Conservation (phyloP, 2,888 invertebrate genomes). For the Diarsia mendica region DNA sequence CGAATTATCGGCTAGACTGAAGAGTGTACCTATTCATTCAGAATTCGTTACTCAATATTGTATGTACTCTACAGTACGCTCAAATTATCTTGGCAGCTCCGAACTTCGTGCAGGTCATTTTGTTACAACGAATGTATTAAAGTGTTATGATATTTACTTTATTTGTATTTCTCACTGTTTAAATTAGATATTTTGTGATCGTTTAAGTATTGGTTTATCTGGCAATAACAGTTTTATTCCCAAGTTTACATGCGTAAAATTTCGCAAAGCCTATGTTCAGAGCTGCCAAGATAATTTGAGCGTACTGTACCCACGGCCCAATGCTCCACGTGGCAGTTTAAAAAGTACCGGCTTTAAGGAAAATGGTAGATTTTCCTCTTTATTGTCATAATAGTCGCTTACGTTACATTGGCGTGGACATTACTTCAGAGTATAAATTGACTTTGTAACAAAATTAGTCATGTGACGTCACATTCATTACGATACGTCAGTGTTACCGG, state of each 20-base stretch:
- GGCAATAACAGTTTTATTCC: no score
- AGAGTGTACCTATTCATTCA: background rate
- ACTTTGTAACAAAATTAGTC: conserved; percentile 22
- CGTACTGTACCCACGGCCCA: conserved; percentile 9
- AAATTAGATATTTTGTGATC: no score
- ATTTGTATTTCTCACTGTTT: no score
- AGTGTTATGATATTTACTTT: no score
- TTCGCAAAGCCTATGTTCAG: no score
- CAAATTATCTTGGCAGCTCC: no score
- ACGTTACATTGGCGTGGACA: conserved; percentile 11
- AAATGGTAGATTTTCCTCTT: conserved; percentile 21
- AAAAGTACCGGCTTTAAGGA: conserved; percentile 20
- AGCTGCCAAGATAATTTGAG: no score
- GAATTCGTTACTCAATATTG: background rate
- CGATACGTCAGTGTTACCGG: background rate
- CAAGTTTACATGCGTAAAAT: no score
- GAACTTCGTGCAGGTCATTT: no score
- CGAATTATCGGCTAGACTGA: background rate
- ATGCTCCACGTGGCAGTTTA: conserved; percentile 11
- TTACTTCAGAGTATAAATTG: background rate
- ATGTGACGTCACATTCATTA: conserved; percentile 23
- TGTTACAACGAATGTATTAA: no score
- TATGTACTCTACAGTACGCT: no score
- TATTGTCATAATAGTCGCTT: conserved; percentile 14
- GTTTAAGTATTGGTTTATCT: no score